These are phyloP conservation scores for Perca schrenkii DNA, from an alignment of 2,113 vertebrate genomes.

Conservation along the genomic window DNA sequence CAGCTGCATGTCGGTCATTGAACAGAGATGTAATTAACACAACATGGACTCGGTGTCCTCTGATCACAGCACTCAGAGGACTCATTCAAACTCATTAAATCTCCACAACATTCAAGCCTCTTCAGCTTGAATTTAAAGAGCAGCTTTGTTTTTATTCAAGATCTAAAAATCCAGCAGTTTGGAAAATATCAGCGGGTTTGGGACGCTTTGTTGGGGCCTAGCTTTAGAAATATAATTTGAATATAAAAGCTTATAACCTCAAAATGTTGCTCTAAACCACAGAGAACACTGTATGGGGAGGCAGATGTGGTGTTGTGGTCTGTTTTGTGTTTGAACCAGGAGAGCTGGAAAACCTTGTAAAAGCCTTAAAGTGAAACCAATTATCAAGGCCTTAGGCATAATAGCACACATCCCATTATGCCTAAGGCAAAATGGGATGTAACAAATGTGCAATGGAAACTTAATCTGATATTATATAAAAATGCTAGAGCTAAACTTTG, in stretches of 20 bases:
- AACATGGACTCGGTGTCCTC: constrained; percentile 31
- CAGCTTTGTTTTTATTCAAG: not conserved
- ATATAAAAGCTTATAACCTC: constrained; percentile 22
- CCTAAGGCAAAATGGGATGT: not conserved
- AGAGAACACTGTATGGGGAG: constrained; percentile 6
- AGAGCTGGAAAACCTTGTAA: not conserved
- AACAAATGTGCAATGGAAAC: not conserved
- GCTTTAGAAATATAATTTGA: constrained; percentile 16
- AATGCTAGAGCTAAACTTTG: not conserved
- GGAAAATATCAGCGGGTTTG: constrained; percentile 4
- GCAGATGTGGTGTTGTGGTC: not conserved
- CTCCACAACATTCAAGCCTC: constrained; percentile 19
- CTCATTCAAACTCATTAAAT: constrained; percentile 53
- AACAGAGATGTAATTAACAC: constrained; percentile 53
- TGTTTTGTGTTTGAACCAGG: constrained; percentile 25
- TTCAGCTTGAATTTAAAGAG: constrained; percentile 34
- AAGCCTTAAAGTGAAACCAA: not conserved
- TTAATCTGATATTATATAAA: not conserved
- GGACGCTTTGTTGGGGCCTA: not conserved
- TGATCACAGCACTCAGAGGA: constrained; percentile 42
- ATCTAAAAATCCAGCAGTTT: constrained; percentile 39
- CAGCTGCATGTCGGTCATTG: constrained; percentile 27
- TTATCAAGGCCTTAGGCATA: no score
- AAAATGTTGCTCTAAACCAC: not conserved
- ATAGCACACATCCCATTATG: not conserved